Evolutionary conservation across 2,888 invertebrate genomes (phyloP).

Genomic region (Papilio demoleus): DNA sequence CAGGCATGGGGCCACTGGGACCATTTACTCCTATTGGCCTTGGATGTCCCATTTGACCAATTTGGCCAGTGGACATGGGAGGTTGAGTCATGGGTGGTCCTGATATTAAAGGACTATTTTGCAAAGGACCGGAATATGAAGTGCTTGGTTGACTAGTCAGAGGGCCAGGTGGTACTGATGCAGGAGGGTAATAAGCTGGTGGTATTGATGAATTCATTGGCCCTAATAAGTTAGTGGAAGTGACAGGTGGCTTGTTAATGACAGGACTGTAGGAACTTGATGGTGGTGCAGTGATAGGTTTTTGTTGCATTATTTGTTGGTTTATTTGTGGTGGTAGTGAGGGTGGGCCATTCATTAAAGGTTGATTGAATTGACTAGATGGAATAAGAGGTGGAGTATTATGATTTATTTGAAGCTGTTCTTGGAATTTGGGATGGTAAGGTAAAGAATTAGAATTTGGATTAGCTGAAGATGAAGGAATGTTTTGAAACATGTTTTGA

Average conservation of each 20-base stretch:
- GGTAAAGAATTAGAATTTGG: conserved; percentile 57
- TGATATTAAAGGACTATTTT: conserved; percentile 63
- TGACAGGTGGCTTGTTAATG: conserved; percentile 50
- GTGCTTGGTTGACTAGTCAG: conserved; percentile 58
- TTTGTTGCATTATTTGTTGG: conserved; percentile 50
- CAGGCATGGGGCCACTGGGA: conserved; percentile 44
- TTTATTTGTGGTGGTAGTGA: conserved; percentile 43
- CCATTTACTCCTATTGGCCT: conserved; percentile 56
- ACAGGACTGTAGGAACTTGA: conserved; percentile 55
- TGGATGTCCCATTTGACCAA: conserved; percentile 39
- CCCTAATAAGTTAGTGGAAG: conserved; percentile 51
- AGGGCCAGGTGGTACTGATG: conserved; percentile 52
- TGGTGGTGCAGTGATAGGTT: conserved; percentile 44
- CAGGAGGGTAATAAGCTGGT: conserved; percentile 45
- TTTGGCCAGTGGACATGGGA: conserved; percentile 33
- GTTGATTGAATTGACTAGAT: conserved; percentile 74
- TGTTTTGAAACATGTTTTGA: conserved; percentile 54
- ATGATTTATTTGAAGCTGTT: conserved; percentile 69
- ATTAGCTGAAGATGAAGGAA: conserved; percentile 57
- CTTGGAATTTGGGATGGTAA: conserved; percentile 59
- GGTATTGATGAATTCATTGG: conserved; percentile 45
- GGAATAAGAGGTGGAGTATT: conserved; percentile 74
- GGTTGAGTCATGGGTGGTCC: conserved; percentile 54
- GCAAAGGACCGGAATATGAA: conserved; percentile 58
- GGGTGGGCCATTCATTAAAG: conserved; percentile 70